phyloP scores from a whole-genome alignment of 2,113 vertebrate species.

The Macquaria ambigua region DNA sequence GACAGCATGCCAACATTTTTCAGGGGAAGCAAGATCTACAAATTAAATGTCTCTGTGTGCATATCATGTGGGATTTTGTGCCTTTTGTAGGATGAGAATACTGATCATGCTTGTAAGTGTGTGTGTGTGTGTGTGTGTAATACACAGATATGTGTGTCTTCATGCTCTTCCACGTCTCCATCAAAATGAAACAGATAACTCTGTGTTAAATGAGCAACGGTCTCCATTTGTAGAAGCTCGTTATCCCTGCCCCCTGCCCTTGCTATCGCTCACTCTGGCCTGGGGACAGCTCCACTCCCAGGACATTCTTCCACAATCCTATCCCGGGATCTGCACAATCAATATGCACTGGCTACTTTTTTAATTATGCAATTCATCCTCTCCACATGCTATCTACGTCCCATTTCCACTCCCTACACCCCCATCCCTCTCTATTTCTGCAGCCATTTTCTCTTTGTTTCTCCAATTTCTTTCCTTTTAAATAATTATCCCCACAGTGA shows the following conservation, averaged over 20 bases:
- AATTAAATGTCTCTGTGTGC: constrained; percentile 4
- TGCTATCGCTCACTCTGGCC: constrained; percentile 56
- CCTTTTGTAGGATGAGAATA: background rate
- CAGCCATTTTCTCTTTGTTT: constrained; percentile 55
- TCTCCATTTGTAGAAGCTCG: constrained; percentile 60
- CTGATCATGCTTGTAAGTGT: no score
- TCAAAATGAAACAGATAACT: constrained; percentile 33
- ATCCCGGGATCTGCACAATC: constrained; percentile 63
- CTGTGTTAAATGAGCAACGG: constrained; percentile 38
- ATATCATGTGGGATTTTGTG: no score
- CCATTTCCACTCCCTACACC: constrained; percentile 33
- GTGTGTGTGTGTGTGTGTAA: background rate
- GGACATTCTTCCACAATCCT: constrained; percentile 54
- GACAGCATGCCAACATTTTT: constrained; percentile 5
- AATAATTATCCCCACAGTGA: constrained; percentile 64
- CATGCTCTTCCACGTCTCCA: background rate
- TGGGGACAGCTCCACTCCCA: constrained; percentile 46
- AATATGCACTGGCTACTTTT: constrained; percentile 60
- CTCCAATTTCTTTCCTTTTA: constrained; percentile 41
- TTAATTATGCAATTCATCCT: constrained; percentile 76
- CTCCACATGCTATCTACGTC: constrained; percentile 49
- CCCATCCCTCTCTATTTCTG: constrained; percentile 37
- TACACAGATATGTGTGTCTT: background rate
- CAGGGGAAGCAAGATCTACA: background rate
- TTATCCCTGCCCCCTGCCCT: constrained; percentile 56